Evolutionary conservation across 2,888 invertebrate genomes (phyloP), one percentile per base, ranked within the genome.

Genomic region (Pheosia tremula): DNA sequence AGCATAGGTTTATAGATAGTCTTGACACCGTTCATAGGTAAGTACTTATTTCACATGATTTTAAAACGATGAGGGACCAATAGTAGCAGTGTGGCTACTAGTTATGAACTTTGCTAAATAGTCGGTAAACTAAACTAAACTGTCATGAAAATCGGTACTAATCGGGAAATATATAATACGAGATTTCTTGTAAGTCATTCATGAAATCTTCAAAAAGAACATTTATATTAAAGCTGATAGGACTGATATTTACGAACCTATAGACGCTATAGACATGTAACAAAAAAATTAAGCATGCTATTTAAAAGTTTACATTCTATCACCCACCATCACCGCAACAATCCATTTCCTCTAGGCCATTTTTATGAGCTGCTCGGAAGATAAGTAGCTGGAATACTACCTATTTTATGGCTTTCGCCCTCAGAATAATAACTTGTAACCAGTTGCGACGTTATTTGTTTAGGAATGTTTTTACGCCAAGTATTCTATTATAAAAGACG

Each of bases 391-490:
- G 36, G 52, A 36, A 52, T 36, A 52, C 13, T 24, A 50, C 3
- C 5, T 39, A 49, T n/a, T 49, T 49, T 49, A 49, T 36, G 36
- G 36, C 6, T 52, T 52, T 36, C 36, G 52, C 36, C 9, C 13
- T 9, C 1, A 36, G 3, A 52, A 52, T 52, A 52, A 24, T 50
- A 13, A 36, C 4, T 36, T 36, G 6, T 52, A 36, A 36, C 49
- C 36, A 52, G 36, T 52, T 58, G 60, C 60, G 53, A 38, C 59
- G 56, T 47, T 54, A 63, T 56, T 62, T 60, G 66, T 74, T 63
- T 41, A 64, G 67, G 68, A 65, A 75, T 68, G 66, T 63, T 72
- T 68, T 73, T 69, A 69, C 58, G 66, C 68, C 57, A 38, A 38
- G 70, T 59, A 58, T 67, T 57, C 61, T 57, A 63, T 64, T 56